phyloP scores from a whole-genome alignment of 2,113 vertebrate species.

The Myiozetetes cayanensis region DNA sequence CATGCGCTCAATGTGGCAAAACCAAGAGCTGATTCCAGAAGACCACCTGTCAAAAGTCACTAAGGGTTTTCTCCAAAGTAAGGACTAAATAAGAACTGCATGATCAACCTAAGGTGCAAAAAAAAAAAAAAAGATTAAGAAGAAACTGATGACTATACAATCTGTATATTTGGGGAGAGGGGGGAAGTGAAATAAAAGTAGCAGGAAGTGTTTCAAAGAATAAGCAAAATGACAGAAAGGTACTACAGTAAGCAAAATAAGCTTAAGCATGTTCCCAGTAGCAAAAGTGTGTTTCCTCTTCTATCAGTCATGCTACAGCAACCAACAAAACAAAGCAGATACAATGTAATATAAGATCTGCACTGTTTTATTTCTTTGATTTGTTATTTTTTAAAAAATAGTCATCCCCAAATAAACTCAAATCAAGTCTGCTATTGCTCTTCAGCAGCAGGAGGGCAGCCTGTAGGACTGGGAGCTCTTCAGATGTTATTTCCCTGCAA shows the following conservation, averaged over 20 bases:
- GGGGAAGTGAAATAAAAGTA: background rate
- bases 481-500: conserved; percentile 29
- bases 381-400: conserved; percentile 22
- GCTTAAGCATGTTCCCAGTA: background rate
- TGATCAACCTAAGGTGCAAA: background rate
- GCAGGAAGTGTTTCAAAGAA: background rate
- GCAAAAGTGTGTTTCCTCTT: background rate
- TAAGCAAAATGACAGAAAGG: background rate
- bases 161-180: background rate
- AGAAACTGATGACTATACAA: background rate
- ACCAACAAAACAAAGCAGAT: background rate
- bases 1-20: background rate
- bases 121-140: background rate
- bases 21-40: background rate
- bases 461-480: conserved; percentile 17
- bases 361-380: conserved; percentile 5
- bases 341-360: background rate
- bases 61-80: background rate
- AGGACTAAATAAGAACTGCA: background rate
- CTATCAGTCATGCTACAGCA: background rate
- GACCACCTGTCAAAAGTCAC: background rate
- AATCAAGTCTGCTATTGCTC: conserved; percentile 3
- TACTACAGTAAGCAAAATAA: background rate
- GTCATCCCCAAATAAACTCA: conserved; percentile 30
- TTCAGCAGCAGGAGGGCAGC: conserved; percentile 1